Base-by-base conservation (phyloP, 2,113 vertebrate genomes). In the Psettodes erumei region DNA sequence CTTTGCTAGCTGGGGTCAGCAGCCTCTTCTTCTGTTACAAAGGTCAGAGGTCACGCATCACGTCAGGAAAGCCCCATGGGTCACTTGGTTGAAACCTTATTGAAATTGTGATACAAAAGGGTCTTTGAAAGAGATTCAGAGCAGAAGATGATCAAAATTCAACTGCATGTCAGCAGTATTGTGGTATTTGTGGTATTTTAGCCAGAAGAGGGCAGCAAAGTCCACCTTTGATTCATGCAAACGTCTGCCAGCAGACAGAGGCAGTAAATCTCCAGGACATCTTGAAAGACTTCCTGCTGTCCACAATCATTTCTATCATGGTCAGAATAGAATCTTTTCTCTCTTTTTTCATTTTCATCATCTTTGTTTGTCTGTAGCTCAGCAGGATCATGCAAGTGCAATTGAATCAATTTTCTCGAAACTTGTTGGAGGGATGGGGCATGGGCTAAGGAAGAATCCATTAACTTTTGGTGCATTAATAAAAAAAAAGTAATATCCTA, bases 1-100 rank as follows among this genome's bases (percentile, higher is more conserved):
- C 95, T 18, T 83, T 98, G 38, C 94, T 98, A 35, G 96, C 96
- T 0, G 89, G 91, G 15, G 86, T 96, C 86, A 96, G 97, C 95
- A 96, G 93, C 70, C 84, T 93, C 2, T 94, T 98, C 78, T 96
- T 94, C 86, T 88, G 81, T 54, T 94, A 95, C 91, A 95, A 81
- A 94, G 96, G 96, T 99, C 93, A 84, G 86, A 84, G 54, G 55
- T 85, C 69, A 54, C 35, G 19, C 2, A 16, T 62, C 16, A 18
- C 40, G 43, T n/a, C 0, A 19, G 21, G 35, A 25, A 23, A 51
- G 16, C 7, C 10, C 16, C 23, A 35, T 3, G 10, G 27, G 37
- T 60, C 6, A 21, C 1, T 21, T 27, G 8, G 5, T 21, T 66
- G 38, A 32, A 33, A 18, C n/a, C 47, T 19, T 4, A 25, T 6